phyloP scores from a whole-genome alignment of 2,113 vertebrate species.

The Myrmecophaga tridactyla region DNA sequence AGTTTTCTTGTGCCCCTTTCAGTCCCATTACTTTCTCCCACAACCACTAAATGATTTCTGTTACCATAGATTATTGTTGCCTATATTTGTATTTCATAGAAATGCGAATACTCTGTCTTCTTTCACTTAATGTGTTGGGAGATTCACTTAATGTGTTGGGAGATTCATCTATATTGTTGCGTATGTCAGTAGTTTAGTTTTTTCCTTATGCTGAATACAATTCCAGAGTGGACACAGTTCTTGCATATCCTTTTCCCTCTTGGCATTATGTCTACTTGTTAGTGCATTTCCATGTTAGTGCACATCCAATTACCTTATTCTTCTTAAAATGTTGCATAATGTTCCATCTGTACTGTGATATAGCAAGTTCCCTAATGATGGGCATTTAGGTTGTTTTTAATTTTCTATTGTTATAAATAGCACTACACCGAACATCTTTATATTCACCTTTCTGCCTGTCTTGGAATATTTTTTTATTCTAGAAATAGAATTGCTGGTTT shows the following conservation, averaged over 20 bases:
- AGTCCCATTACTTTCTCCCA: background rate
- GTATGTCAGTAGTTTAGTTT: background rate
- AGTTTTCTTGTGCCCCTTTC: background rate
- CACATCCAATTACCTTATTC: background rate
- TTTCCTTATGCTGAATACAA: background rate
- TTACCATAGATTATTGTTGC: background rate
- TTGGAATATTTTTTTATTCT: background rate
- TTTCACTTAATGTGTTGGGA: slow-evolving; percentile 6
- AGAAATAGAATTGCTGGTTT: slow-evolving; percentile 1
- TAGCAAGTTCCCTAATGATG: background rate
- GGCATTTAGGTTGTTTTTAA: background rate
- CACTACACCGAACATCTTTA: background rate
- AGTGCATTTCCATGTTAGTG: background rate
- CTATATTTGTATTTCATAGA: background rate
- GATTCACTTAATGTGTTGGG: background rate
- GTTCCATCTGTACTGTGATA: background rate
- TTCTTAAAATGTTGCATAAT: background rate
- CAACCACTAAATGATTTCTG: background rate
- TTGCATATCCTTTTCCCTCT: background rate
- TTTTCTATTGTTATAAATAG: background rate
- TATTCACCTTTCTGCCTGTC: background rate
- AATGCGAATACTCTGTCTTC: background rate
- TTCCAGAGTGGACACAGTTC: background rate
- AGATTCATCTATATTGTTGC: background rate
- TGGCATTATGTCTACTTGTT: background rate